Percentiles rank a stretch among this genome's conserved stretches.
These are phyloP conservation scores for Acromyrmex echinatior DNA, from an alignment of 1,140 invertebrate species.

Conservation along the genomic window DNA sequence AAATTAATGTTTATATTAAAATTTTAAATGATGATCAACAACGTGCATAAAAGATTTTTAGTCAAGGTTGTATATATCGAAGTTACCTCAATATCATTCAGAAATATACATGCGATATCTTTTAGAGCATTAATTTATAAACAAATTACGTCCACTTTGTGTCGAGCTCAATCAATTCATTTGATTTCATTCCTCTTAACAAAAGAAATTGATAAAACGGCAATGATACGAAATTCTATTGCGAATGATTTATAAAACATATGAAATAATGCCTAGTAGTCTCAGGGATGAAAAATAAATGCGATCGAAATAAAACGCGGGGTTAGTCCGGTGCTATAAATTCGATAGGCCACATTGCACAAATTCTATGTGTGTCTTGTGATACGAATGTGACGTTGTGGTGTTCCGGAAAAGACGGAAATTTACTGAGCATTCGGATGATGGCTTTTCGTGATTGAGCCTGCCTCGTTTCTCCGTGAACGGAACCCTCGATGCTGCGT, in stretches of 20 bases:
- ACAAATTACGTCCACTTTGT: background rate
- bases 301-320: background rate
- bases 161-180: background rate
- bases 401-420: conserved; percentile 3
- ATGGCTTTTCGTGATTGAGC: conserved; percentile 91
- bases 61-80: too few species aligned
- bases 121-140: background rate
- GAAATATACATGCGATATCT: background rate
- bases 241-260: conserved; percentile 12
- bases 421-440: conserved; percentile 93
- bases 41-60: too few species aligned
- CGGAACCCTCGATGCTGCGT: conserved; percentile 87
- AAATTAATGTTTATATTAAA: too few species aligned
- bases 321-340: background rate
- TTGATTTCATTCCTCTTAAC: background rate
- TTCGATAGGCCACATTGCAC: background rate
- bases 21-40: too few species aligned
- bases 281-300: background rate
- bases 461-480: conserved; percentile 89
- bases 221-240: background rate
- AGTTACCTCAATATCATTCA: background rate
- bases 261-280: background rate
- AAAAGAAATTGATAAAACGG: background rate
- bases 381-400: too few species aligned
- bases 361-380: background rate